These are phyloP conservation scores for Torymus auratus DNA, from an alignment of 2,888 invertebrate species.

Conservation along the genomic window DNA sequence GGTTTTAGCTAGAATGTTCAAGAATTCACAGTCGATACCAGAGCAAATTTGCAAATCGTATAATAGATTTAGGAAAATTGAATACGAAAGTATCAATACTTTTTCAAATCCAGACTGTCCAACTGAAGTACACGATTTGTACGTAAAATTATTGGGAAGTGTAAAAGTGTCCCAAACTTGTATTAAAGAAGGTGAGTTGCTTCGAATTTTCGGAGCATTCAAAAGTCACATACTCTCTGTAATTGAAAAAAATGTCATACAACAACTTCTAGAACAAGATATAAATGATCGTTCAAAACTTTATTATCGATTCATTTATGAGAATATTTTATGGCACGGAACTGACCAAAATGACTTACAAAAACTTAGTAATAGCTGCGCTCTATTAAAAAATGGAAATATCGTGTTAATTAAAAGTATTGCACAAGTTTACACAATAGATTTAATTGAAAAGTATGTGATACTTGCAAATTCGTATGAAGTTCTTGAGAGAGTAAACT, in stretches of 20 bases:
- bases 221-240: neutral
- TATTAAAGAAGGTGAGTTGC: neutral
- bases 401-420: too few relatives aligned
- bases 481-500: neutral
- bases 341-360: neutral
- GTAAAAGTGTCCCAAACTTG: neutral
- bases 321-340: constrained; percentile 6
- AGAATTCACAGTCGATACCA: neutral
- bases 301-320: constrained; percentile 9
- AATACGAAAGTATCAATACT: neutral
- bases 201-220: neutral
- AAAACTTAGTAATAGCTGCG: constrained; percentile 3
- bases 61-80: constrained; percentile 1
- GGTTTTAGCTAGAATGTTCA: constrained; percentile 3
- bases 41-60: constrained; percentile 13
- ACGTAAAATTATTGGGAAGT: neutral
- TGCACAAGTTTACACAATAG: too few relatives aligned
- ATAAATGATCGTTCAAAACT: neutral
- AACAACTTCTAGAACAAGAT: neutral
- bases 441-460: neutral
- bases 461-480: neutral
- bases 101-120: neutral
- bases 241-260: neutral
- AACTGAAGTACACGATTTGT: neutral
- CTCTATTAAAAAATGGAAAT: neutral